Evolutionary conservation across 2,888 invertebrate genomes (phyloP), one percentile per base, ranked within the genome.

Genomic region (Oscheius myriophilus): DNA sequence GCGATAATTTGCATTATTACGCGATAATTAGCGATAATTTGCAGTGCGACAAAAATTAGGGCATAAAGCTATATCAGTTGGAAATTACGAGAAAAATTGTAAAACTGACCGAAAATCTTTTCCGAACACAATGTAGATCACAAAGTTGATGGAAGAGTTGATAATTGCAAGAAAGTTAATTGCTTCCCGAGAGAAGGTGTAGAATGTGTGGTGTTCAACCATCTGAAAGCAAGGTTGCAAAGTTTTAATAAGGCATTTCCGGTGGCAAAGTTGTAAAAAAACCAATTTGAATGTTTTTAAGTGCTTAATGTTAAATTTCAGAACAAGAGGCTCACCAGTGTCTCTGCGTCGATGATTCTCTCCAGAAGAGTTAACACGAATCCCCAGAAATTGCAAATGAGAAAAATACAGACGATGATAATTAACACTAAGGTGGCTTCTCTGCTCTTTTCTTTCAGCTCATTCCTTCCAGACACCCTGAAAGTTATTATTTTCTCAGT

Each of bases 121-220:
- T 1, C 96, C 96, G 87, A 96, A 96, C 78, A 95, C 95, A 78
- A 96, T 95, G 89, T 97, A 97, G 83, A 97, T 95, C 77, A 97
- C 91, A 88, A 97, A 96, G 89, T 97, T 97, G 73, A 96, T 93
- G 86, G 95, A 95, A 86, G 95, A 95, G 89, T 97, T 97, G 87
- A 96, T 92, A 75, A 95, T 96, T 67, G 97, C 95, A 74, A 96
- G 90, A 67, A 96, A 91, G 89, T 97, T 96, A 86, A 93, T 93
- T 23, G 83, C 80, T 61, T 84, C 84, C 16, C 84, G 67, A 0
- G 80, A 82, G 69, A 84, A 84, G 0, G 84, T 80, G 72, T 84
- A 84, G 71, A 83, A 82, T 16, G 72, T 62, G 26, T 74, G 69
- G 41, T 81, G 72, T 25, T 83, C 74, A 12, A 59, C 61, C 71